Conservation (phyloP, 2,888 invertebrate genomes). For the Andrena praecox region DNA sequence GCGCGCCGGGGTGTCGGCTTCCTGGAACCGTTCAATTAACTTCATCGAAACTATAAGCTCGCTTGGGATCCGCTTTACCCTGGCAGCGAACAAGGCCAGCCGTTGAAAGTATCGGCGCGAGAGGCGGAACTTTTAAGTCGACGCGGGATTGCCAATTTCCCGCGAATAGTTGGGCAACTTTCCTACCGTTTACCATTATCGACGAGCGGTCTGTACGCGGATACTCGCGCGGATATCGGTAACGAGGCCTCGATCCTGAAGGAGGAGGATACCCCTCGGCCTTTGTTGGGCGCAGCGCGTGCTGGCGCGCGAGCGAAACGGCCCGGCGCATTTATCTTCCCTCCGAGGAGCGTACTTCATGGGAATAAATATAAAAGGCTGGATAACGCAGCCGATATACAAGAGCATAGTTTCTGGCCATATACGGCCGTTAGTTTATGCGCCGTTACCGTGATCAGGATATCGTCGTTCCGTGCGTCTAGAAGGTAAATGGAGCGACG, state of each 20-base stretch:
- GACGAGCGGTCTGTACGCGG: not conserved
- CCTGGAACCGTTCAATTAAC: too few species aligned
- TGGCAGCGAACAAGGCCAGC: not conserved
- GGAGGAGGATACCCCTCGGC: conserved; percentile 26
- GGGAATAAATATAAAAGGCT: conserved; percentile 40
- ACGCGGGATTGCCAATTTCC: not conserved
- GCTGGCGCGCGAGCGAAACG: not conserved
- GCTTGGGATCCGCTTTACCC: not conserved
- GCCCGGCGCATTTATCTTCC: conserved; percentile 22
- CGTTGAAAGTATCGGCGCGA: not conserved
- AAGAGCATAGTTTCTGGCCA: conserved; percentile 32
- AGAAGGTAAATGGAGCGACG: conserved; percentile 49
- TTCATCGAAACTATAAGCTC: too few species aligned
- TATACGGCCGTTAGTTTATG: conserved; percentile 34
- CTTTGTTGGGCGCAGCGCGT: conserved; percentile 35
- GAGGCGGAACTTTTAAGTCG: not conserved
- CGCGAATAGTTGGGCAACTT: not conserved
- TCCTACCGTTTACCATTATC: conserved; percentile 13
- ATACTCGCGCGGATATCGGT: conserved; percentile 7
- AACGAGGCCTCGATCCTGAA: conserved; percentile 44
- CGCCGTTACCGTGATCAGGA: conserved; percentile 37
- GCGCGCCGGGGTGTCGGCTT: too few species aligned
- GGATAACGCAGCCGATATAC: conserved; percentile 18
- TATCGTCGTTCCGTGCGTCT: conserved; percentile 43
- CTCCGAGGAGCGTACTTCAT: conserved; percentile 20